phyloP scores from a whole-genome alignment of 2,797 vertebrate genomes.

The Rhinella marina region DNA sequence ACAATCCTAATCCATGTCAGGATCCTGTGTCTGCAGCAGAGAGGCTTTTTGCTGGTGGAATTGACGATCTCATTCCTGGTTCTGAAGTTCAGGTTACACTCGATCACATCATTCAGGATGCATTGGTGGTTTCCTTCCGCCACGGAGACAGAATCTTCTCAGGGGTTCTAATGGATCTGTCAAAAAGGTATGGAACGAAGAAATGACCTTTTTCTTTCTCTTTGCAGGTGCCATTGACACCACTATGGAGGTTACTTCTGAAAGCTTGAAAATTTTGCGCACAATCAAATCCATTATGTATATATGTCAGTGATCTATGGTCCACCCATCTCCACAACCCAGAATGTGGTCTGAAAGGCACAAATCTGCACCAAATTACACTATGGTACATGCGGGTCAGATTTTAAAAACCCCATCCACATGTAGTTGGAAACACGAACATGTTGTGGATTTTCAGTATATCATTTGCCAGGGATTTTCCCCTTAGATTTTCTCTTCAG shows the following conservation, averaged over 20 bases:
- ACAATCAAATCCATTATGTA: not conserved
- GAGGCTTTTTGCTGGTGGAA: slow-evolving; percentile 62
- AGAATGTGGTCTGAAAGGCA: no score
- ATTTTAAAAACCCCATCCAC: no score
- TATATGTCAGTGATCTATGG: not conserved
- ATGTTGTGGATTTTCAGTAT: no score
- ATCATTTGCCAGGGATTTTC: no score
- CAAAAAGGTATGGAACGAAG: slow-evolving; percentile 83
- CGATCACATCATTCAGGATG: slow-evolving; percentile 97
- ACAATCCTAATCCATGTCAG: slow-evolving; percentile 11
- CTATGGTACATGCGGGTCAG: no score
- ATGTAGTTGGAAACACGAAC: no score
- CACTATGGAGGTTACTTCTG: not conserved
- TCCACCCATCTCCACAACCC: no score
- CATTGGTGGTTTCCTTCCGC: slow-evolving; percentile 93
- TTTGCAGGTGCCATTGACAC: not conserved
- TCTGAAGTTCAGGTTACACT: slow-evolving; percentile 92
- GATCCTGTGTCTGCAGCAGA: slow-evolving; percentile 55
- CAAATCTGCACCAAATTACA: no score
- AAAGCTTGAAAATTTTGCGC: not conserved
- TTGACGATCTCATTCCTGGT: slow-evolving; percentile 81
- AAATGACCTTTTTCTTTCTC: not conserved
- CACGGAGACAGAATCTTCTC: slow-evolving; percentile 93
- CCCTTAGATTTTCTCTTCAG: no score
- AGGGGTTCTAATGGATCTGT: slow-evolving; percentile 96